Base-by-base conservation (phyloP, 2,888 invertebrate species). In the Cecidostiba fungosa region DNA sequence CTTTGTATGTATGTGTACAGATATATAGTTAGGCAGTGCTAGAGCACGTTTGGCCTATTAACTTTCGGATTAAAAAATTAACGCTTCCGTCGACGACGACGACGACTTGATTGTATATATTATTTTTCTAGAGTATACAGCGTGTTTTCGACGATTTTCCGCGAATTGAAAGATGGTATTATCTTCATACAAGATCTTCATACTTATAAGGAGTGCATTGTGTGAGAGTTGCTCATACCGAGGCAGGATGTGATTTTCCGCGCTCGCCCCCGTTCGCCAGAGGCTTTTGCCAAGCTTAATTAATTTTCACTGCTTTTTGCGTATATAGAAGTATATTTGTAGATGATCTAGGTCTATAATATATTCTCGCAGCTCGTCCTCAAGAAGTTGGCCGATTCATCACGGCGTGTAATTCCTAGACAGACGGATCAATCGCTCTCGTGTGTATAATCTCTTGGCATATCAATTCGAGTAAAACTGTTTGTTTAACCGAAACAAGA, bases 401-500 rank as follows among this genome's bases (percentile, higher is more conserved):
- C 54, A 59, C 5, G 19, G n/a, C 54, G 6, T 16, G 54, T n/a
- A 59, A 59, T 23, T 59, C 10, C 54, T 6, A 59, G 23, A 59
- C 19, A n/a, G 54, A 10, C 19, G 54, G n/a, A 59, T 59, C 54
- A 59, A 59, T 59, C 23, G 54, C 23, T n/a, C 54, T 8, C 43
- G 10, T 10, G 43, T 36, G 5, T 36, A 19, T n/a, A 54, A 54
- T 54, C 54, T 54, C 54, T 8, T n/a, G 54, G 54, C 54, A 59
- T 59, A 59, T 59, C 54, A 23, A 59, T 59, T 59, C 54, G 23
- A 59, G 54, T 23, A 8, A 59, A 59, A 59, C 54, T 59, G 54
- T 59, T 59, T 59, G 54, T 59, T 59, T 59, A 59, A 59, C 54
- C 54, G 54, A 59, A 59, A 59, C 54, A 59, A 59, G 54, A 32